phyloP scores from a whole-genome alignment of 2,113 vertebrate species.

The Henicopernis longicauda region DNA sequence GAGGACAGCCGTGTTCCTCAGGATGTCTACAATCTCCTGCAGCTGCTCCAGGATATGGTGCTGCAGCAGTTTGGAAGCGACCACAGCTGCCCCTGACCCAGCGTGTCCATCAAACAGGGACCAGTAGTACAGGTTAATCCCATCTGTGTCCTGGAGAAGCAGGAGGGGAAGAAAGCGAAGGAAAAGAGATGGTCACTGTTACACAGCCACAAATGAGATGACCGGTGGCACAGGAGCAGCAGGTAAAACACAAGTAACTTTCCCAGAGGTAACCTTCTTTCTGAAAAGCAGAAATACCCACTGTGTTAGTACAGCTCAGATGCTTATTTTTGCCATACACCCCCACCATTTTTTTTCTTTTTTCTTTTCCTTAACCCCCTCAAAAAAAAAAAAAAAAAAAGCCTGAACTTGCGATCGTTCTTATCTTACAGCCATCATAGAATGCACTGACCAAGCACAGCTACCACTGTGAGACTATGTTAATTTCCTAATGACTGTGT shows the following conservation, averaged over 20 bases:
- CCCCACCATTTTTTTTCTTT: not conserved
- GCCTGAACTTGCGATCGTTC: not conserved
- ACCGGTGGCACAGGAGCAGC: not conserved
- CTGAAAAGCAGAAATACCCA: not conserved
- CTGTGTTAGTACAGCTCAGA: not conserved
- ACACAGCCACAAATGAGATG: not conserved
- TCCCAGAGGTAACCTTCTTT: not conserved
- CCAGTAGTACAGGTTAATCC: slow-evolving; percentile 91
- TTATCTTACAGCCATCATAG: not conserved
- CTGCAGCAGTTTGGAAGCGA: slow-evolving; percentile 88
- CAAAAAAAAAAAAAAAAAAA: not conserved
- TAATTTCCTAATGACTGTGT: not conserved
- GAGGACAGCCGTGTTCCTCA: slow-evolving; percentile 76
- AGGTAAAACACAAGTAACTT: not conserved
- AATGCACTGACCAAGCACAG: not conserved
- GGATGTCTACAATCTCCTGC: slow-evolving; percentile 88
- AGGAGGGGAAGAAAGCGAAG: not conserved
- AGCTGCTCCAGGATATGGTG: slow-evolving; percentile 89
- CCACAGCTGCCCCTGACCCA: slow-evolving; percentile 88
- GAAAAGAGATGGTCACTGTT: not conserved
- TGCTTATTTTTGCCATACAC: not conserved
- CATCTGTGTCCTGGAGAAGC: slow-evolving; percentile 77
- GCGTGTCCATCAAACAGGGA: slow-evolving; percentile 95
- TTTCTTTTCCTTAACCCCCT: not conserved
- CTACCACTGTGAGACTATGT: not conserved